Evolutionary conservation across 1,140 invertebrate genomes (phyloP), one percentile per base, ranked within the genome.

Genomic region (Bombus sylvicola): DNA sequence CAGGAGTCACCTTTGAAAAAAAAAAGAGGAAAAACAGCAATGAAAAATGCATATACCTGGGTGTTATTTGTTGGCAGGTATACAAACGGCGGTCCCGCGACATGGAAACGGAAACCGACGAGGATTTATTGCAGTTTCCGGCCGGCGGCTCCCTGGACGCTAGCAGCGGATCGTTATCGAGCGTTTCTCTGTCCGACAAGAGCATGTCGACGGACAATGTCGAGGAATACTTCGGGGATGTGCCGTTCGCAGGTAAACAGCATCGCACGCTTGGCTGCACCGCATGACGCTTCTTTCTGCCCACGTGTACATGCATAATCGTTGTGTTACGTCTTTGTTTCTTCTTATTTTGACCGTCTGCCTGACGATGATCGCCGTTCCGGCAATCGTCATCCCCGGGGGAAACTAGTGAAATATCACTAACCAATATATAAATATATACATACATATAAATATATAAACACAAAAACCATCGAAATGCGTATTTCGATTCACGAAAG

Each of bases 181-280:
- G 96, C 93, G 96, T 97, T 78, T 97, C 97, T 5, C 95, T 97
- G 34, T 97, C 97, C 22, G 97, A 97, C 93, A 97, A 97, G 93
- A 98, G 97, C 93, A 96, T 97, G 74, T 97, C 97, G 87, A 97
- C 97, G 25, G 97, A 97, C 92, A 97, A 98, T 92, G 97, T 98
- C 72, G 98, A 98, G 95, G 98, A 98, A 95, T 98, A 97, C 93
- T 96, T 98, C 80, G 97, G 97, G 81, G 98, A 98, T 93, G 96
- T 97, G 80, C 98, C 98, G 79, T 98, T 98, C 95, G 98, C 98
- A 94, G 98, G 97, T 98, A 96, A 97, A 96, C 94, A 94, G 92
- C 94, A 95, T 94, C 94, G 94, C 92, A 95, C 95, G 94, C 94
- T 95, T 95, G 94, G 94, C 94, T 95, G 95, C 94, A 95, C 95